Percentiles rank a stretch among this genome's conserved stretches.
Evolutionary conservation across 92 coral and sea anemone genomes (phyloP).

Genomic region (Diadumene lineata): DNA sequence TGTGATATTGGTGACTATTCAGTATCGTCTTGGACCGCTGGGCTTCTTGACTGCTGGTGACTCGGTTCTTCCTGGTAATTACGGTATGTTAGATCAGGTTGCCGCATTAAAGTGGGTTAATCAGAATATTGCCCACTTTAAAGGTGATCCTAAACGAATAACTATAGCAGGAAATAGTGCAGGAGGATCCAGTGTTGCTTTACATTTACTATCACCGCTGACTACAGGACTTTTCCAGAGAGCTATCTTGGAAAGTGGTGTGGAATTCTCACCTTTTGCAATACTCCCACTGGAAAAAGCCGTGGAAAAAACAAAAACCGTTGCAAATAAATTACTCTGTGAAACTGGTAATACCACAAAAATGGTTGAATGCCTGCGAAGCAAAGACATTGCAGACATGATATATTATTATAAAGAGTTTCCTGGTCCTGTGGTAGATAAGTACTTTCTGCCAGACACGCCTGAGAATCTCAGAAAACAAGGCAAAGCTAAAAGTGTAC

Average conservation of each 20-base stretch:
- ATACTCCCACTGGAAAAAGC: conserved; percentile 59
- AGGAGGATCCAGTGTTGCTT: conserved; percentile 92
- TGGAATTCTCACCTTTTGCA: conserved; percentile 87
- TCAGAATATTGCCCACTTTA: conserved; percentile 70
- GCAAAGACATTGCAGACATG: conserved; percentile 44
- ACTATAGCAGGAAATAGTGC: conserved; percentile 93
- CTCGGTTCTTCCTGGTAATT: conserved; percentile 58
- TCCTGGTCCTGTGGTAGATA: conserved; percentile 65
- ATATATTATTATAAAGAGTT: conserved; percentile 15
- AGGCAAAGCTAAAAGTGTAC: conserved; percentile 46
- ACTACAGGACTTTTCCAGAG: conserved; percentile 78
- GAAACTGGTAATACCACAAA: conserved; percentile 25
- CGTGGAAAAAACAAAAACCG: conserved; percentile 20
- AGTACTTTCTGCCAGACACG: conserved; percentile 53
- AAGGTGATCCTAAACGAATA: conserved; percentile 80
- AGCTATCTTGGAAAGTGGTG: conserved; percentile 86
- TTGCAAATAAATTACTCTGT: conserved; percentile 60
- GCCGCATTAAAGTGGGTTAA: conserved; percentile 81
- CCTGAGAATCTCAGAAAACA: conserved; percentile 57
- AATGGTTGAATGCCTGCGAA: conserved; percentile 60
- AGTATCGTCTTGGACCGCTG: conserved; percentile 77
- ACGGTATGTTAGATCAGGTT: conserved; percentile 86
- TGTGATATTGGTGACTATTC: conserved; percentile 69
- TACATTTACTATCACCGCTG: conserved; percentile 75
- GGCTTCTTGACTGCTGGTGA: conserved; percentile 76